Percentiles rank a stretch among this genome's conserved stretches.
phyloP scores from a whole-genome alignment of 2,888 invertebrate genomes.

The Hanleya hanleyi region DNA sequence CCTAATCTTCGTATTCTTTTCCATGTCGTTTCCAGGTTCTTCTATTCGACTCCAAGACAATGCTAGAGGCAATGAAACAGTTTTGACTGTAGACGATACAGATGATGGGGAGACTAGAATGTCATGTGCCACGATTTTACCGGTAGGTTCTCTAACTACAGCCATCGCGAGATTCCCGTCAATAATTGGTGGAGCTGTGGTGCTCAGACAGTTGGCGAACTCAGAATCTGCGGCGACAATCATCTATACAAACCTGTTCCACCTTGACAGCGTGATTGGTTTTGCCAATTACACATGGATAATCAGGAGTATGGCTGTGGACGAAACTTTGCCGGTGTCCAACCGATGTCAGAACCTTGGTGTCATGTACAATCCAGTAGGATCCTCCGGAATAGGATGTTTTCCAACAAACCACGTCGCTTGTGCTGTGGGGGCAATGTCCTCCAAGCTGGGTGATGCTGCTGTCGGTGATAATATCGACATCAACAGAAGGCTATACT shows the following conservation, averaged over 20 bases:
- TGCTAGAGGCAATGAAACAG: no score
- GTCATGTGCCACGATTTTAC: conserved; percentile 50
- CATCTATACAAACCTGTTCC: conserved; percentile 43
- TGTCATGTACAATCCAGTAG: conserved; percentile 38
- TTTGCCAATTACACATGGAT: conserved; percentile 31
- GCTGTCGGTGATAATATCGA: conserved; percentile 30
- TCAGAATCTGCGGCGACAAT: conserved; percentile 35
- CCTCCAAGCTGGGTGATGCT: conserved; percentile 46
- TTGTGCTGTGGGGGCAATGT: conserved; percentile 53
- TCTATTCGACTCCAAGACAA: conserved; percentile 34
- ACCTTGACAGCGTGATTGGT: conserved; percentile 19
- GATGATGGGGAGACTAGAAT: not conserved
- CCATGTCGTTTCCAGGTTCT: conserved; percentile 38
- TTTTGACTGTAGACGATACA: no score
- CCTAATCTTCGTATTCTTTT: not conserved
- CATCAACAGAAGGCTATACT: conserved; percentile 30
- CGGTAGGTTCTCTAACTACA: conserved; percentile 39
- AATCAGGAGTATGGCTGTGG: conserved; percentile 16
- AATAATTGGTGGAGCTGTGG: conserved; percentile 43
- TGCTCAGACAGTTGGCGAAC: conserved; percentile 45
- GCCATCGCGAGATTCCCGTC: conserved; percentile 44
- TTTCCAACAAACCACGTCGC: conserved; percentile 20
- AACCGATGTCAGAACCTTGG: conserved; percentile 1
- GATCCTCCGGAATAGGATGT: conserved; percentile 30
- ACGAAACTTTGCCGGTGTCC: conserved; percentile 30